A percentile compares a stretch with the other conserved stretches of the same genome.
These are phyloP conservation scores for Stigmatopora argus DNA, from an alignment of 2,113 vertebrate genomes.

Conservation along the genomic window DNA sequence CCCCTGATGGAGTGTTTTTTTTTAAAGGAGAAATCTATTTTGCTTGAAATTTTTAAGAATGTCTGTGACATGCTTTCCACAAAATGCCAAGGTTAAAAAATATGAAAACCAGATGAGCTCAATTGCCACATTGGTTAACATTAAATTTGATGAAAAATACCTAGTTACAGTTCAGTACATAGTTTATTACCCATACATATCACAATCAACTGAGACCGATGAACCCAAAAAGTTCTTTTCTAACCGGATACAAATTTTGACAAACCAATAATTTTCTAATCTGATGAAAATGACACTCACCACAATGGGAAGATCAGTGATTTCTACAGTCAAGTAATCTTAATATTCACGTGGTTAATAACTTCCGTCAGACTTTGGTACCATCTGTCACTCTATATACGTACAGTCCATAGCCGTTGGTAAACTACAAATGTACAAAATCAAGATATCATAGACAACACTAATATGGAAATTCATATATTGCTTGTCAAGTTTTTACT, in stretches of 20 bases:
- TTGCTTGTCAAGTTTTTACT: conserved; percentile 64
- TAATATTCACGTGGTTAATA: conserved; percentile 21
- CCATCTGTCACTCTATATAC: conserved; percentile 46
- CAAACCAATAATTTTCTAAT: neutral
- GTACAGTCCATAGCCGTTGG: conserved; percentile 62
- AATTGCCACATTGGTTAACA: neutral
- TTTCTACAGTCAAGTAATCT: conserved; percentile 30
- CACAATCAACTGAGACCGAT: conserved; percentile 26
- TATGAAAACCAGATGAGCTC: too few relatives aligned
- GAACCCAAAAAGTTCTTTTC: neutral
- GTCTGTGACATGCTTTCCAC: too few relatives aligned
- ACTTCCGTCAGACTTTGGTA: conserved; percentile 44
- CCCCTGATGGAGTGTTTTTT: conserved; percentile 16
- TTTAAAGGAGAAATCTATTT: too few relatives aligned
- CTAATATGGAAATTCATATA: conserved; percentile 57
- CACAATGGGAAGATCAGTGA: conserved; percentile 4
- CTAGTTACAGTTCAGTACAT: conserved; percentile 68
- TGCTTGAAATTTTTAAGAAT: too few relatives aligned
- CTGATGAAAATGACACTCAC: neutral
- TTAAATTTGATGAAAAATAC: neutral
- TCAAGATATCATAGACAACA: neutral
- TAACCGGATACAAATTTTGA: neutral
- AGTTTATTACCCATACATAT: conserved; percentile 47
- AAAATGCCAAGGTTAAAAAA: too few relatives aligned
- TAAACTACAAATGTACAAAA: conserved; percentile 32